phyloP scores from a whole-genome alignment of 2,888 invertebrate genomes.

The Spialia ferax region DNA sequence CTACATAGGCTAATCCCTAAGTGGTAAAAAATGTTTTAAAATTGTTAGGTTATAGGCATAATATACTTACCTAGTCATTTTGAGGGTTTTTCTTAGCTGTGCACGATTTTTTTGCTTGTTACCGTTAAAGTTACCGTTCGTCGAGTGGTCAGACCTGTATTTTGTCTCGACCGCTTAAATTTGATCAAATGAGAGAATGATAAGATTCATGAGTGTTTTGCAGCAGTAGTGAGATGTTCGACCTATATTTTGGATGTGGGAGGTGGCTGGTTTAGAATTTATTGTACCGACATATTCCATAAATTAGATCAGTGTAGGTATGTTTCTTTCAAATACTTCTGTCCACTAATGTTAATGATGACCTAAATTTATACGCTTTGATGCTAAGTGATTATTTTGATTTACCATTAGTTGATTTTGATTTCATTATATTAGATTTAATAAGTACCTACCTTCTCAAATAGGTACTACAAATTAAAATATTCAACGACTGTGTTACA shows the following conservation, averaged over 20 bases:
- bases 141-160: conserved; percentile 81
- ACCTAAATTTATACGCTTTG: background rate
- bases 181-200: conserved; percentile 60
- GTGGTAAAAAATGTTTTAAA: conserved; percentile 7
- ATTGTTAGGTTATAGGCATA: too few relatives aligned
- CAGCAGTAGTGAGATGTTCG: conserved; percentile 48
- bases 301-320: conserved; percentile 1
- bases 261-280: conserved; percentile 45
- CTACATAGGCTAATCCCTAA: too few relatives aligned
- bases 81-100: conserved; percentile 65
- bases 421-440: too few relatives aligned
- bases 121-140: conserved; percentile 84
- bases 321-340: background rate
- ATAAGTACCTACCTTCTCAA: too few relatives aligned
- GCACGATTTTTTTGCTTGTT: conserved; percentile 75
- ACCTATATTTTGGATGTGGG: conserved; percentile 61
- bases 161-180: conserved; percentile 71
- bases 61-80: too few relatives aligned
- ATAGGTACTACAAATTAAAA: too few relatives aligned
- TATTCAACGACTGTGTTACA: too few relatives aligned
- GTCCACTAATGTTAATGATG: background rate
- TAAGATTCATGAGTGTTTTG: conserved; percentile 48
- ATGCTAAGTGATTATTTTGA: background rate
- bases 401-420: background rate
- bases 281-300: conserved; percentile 1